Evolutionary conservation across 2,888 invertebrate species (phyloP).

Genomic region (Pollenia griseotomentosa): DNA sequence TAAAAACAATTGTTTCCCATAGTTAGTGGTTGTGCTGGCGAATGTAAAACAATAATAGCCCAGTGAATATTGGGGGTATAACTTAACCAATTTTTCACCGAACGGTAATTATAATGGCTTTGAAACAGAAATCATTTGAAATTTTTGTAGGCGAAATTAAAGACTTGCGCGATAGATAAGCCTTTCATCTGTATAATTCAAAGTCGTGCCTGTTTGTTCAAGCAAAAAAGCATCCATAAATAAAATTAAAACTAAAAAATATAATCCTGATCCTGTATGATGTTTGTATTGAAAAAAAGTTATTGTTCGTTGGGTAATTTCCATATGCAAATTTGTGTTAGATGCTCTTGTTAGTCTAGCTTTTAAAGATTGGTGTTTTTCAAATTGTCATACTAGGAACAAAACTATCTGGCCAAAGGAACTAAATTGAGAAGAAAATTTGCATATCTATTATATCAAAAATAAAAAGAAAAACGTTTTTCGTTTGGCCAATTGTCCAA

Average conservation of each 20-base stretch:
- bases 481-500: slow-evolving; percentile 10
- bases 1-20: slow-evolving; percentile 52
- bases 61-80: neutral
- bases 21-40: neutral
- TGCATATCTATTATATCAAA: slow-evolving; percentile 73
- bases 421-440: slow-evolving; percentile 69
- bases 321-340: slow-evolving; percentile 47
- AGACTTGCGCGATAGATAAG: too few species aligned
- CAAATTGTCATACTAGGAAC: slow-evolving; percentile 63
- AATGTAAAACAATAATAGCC: neutral
- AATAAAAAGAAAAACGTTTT: slow-evolving; percentile 43
- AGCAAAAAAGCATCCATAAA: neutral
- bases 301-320: slow-evolving; percentile 42
- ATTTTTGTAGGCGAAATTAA: too few species aligned
- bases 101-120: too few species aligned
- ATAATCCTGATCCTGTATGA: neutral
- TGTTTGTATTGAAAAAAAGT: too few species aligned
- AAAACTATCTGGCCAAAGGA: slow-evolving; percentile 34
- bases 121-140: too few species aligned
- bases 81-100: neutral
- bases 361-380: slow-evolving; percentile 69
- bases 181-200: too few species aligned
- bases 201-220: too few species aligned
- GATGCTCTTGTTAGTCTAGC: slow-evolving; percentile 75
- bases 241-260: neutral